Evolutionary conservation across 2,113 vertebrate genomes (phyloP), one percentile per base, ranked within the genome.

Genomic region (Sinocyclocheilus anophthalmus): DNA sequence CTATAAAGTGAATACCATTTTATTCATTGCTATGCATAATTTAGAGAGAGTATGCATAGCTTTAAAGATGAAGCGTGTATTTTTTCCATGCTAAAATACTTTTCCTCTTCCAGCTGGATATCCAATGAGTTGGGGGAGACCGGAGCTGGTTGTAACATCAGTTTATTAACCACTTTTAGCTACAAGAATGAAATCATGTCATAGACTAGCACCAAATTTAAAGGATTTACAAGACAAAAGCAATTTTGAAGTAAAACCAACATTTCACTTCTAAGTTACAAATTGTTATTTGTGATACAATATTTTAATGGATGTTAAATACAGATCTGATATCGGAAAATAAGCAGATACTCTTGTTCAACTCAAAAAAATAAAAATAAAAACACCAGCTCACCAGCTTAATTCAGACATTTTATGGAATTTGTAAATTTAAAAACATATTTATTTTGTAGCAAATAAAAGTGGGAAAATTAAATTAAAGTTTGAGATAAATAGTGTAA

Each of bases 41-140:
- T 72, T 39, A 83, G 42, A 82, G 65, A n/a, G 12, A 42, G 7
- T 48, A 50, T 48, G 79, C 79, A 67, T 50, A 55, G 69, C 30
- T 37, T 73, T 33, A 80, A 61, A 61, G 57, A 11, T 61, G 13
- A 80, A 79, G 55, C 33, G 24, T 14, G 3, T 33, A 26, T 4
- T 48, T 57, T 33, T 26, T 45, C 1, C n/a, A 37, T 33, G n/a
- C 72, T 76, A 50, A 53, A 77, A 78, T 55, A 37, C 76, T 78
- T 61, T 61, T 57, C 5, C 14, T 42, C 10, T 80, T 59, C 0
- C 77, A 80, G 37, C 33, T 42, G 57, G 53, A 37, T 14, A 42
- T 39, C 33, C 18, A 80, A 1, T 57, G 30, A n/a, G 26, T n/a
- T 55, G 26, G 2, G 20, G 3, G 7, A 55, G 50, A 55, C 26